A percentile compares a stretch with the other conserved stretches of the same genome.
phyloP scores from a whole-genome alignment of 2,797 vertebrate genomes.

The Denticeps clupeoides region DNA sequence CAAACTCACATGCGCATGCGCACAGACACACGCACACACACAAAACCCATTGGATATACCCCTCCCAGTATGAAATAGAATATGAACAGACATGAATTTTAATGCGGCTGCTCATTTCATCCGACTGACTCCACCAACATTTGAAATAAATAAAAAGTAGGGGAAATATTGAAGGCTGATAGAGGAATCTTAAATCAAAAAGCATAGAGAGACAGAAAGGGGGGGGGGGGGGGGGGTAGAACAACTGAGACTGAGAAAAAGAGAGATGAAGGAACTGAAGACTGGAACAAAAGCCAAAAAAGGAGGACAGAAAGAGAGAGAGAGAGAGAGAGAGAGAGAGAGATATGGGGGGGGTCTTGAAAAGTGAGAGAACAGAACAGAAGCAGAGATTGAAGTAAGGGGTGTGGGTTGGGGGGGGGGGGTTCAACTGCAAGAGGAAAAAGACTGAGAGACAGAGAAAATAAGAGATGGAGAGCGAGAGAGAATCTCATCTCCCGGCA shows the following conservation, averaged over 20 bases:
- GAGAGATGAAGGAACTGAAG: background rate
- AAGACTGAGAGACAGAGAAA: slow-evolving; percentile 30
- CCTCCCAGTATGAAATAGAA: slow-evolving; percentile 36
- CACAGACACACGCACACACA: no score
- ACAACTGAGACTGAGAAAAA: background rate
- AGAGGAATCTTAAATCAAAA: slow-evolving; percentile 35
- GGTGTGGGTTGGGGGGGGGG: background rate
- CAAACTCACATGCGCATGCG: no score
- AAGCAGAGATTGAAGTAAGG: slow-evolving; percentile 2
- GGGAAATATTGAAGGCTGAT: slow-evolving; percentile 24
- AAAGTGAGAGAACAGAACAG: background rate
- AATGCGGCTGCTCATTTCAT: slow-evolving; percentile 47
- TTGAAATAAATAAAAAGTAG: slow-evolving; percentile 37
- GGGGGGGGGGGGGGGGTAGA: slow-evolving; percentile 18
- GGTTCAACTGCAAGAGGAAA: slow-evolving; percentile 5
- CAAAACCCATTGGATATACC: background rate
- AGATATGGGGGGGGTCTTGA: slow-evolving; percentile 12
- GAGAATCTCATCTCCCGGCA: slow-evolving; percentile 54
- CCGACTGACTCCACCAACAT: slow-evolving; percentile 36
- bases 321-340: slow-evolving; percentile 7
- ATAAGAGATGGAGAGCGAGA: slow-evolving; percentile 33
- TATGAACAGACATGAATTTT: slow-evolving; percentile 54
- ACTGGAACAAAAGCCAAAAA: background rate
- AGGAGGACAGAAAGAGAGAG: background rate
- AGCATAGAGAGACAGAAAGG: slow-evolving; percentile 18